A percentile compares a stretch with the other conserved stretches of the same genome.
Evolutionary conservation across 2,113 vertebrate genomes (phyloP).

Genomic region (Chionomys nivalis): DNA sequence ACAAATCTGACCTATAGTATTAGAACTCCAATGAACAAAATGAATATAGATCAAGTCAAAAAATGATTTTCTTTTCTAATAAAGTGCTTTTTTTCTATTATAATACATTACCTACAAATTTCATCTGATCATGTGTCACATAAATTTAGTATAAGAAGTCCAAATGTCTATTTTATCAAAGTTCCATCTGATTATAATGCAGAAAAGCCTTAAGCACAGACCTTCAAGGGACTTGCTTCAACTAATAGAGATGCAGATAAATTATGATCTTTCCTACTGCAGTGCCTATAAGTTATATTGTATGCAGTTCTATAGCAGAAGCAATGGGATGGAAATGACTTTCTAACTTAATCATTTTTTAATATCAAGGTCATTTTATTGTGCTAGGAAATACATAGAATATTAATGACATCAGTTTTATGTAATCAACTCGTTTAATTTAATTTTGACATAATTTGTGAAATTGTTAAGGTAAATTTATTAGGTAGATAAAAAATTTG

Average conservation of each 20-base stretch:
- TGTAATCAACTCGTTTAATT: conserved; percentile 49
- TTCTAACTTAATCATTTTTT: conserved; percentile 41
- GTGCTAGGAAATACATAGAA: conserved; percentile 49
- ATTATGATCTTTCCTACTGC: conserved; percentile 77
- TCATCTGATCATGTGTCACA: conserved; percentile 72
- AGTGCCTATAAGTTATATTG: conserved; percentile 76
- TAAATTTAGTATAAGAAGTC: conserved; percentile 84
- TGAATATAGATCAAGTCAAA: conserved; percentile 39
- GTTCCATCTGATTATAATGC: conserved; percentile 79
- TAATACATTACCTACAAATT: conserved; percentile 78
- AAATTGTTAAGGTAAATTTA: background rate
- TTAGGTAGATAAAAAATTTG: background rate
- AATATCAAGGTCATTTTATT: conserved; percentile 74
- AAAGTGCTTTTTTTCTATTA: conserved; percentile 67
- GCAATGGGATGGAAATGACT: conserved; percentile 81
- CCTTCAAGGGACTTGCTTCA: conserved; percentile 67
- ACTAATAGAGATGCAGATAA: conserved; percentile 80
- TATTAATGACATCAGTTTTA: conserved; percentile 52
- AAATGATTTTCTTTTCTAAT: conserved; percentile 23
- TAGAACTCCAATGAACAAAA: background rate
- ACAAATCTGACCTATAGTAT: conserved; percentile 21
- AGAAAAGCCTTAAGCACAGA: conserved; percentile 78
- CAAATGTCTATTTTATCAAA: conserved; percentile 83
- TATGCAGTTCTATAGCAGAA: conserved; percentile 71
- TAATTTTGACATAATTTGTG: background rate